These are phyloP conservation scores for Drymonia ruficornis DNA, from an alignment of 2,888 invertebrate species.

Conservation along the genomic window DNA sequence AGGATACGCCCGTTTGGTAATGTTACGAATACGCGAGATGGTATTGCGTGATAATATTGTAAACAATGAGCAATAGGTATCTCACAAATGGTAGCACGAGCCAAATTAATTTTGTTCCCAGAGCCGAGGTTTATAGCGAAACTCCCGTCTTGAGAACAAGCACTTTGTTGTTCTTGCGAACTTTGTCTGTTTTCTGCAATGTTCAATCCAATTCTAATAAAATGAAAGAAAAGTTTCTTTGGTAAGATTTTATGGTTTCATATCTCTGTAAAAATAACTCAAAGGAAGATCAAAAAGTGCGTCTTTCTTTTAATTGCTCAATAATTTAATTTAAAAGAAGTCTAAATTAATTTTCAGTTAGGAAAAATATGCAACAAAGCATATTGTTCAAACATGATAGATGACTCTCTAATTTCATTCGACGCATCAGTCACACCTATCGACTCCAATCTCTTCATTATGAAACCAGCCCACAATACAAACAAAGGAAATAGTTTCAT, in stretches of 20 bases:
- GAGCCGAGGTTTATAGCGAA: constrained; percentile 1
- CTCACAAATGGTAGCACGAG: constrained; percentile 2
- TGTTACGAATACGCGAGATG: constrained; percentile 14
- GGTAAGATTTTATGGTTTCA: no score
- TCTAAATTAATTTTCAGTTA: no score
- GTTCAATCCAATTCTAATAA: neutral
- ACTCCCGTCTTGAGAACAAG: neutral
- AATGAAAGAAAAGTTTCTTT: neutral
- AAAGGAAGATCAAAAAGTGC: no score
- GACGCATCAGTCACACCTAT: neutral
- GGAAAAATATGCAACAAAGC: no score
- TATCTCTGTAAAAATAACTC: no score
- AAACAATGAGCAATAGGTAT: constrained; percentile 23
- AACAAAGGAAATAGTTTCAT: constrained; percentile 22
- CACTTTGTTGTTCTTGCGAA: neutral
- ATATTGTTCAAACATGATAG: no score
- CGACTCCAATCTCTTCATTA: neutral
- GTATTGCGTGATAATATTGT: constrained; percentile 17
- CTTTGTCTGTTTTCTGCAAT: neutral
- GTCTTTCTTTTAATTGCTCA: no score
- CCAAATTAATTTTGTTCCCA: constrained; percentile 4
- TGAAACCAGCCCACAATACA: constrained; percentile 11
- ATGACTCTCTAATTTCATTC: no score
- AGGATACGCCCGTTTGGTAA: constrained; percentile 16
- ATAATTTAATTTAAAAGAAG: no score